Conservation (phyloP, 1,140 invertebrate species). For the Drosophila pandora region DNA sequence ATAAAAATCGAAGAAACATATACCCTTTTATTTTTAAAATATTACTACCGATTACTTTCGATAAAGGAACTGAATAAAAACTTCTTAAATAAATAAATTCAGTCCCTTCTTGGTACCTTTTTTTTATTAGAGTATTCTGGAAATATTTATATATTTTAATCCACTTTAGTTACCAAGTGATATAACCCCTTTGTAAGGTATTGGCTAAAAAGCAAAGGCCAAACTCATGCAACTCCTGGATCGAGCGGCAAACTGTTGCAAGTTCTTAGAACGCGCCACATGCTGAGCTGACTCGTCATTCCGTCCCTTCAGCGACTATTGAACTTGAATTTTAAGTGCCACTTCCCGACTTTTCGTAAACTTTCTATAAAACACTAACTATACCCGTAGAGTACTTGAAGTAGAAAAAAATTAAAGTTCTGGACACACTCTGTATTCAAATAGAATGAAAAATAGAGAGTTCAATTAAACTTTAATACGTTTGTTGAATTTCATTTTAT, state of each 20-base stretch:
- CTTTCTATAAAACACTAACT: background rate
- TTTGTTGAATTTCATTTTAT: background rate
- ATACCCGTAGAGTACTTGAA: background rate
- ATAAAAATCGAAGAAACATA: background rate
- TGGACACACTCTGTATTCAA: no score
- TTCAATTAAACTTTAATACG: background rate
- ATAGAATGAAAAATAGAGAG: no score
- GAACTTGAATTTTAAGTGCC: slow-evolving; percentile 79
- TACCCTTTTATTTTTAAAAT: slow-evolving; percentile 10
- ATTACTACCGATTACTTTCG: background rate
- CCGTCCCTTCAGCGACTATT: slow-evolving; percentile 57
- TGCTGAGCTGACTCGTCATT: slow-evolving; percentile 65
- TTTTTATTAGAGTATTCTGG: background rate
- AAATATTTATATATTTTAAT: background rate
- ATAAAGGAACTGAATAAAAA: background rate
- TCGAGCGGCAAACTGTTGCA: slow-evolving; percentile 71
- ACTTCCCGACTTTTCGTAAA: slow-evolving; percentile 19
- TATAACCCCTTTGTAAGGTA: background rate
- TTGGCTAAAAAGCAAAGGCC: slow-evolving; percentile 1
- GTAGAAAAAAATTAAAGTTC: no score
- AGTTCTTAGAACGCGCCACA: slow-evolving; percentile 80
- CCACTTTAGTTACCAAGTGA: background rate
- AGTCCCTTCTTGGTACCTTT: background rate
- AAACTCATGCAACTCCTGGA: slow-evolving; percentile 24
- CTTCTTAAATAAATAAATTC: background rate